Evolutionary conservation across 2,888 invertebrate species (phyloP).

Genomic region (Tipula lateralis): DNA sequence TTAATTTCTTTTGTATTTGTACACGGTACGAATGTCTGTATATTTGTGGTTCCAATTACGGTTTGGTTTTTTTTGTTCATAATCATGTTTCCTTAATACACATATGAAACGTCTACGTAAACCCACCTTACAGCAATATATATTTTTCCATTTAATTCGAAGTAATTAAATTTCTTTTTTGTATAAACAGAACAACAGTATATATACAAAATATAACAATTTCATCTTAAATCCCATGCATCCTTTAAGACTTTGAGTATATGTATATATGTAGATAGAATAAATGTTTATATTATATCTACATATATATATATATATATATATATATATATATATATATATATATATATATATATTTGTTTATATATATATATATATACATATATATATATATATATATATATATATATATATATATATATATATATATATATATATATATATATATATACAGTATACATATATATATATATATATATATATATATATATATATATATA

Average conservation of each 20-base stretch:
- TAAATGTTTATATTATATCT: too few relatives aligned
- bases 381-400: too few relatives aligned
- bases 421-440: too few relatives aligned
- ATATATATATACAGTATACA: too few relatives aligned
- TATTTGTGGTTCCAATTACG: neutral
- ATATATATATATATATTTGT: too few relatives aligned
- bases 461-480: too few relatives aligned
- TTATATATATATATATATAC: neutral
- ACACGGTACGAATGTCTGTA: neutral
- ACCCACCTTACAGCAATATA: neutral
- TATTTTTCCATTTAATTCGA: neutral
- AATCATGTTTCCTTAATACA: neutral
- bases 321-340: neutral
- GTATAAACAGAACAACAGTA: neutral
- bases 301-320: too few relatives aligned
- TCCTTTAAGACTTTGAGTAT: neutral
- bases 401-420: too few relatives aligned
- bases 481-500: too few relatives aligned
- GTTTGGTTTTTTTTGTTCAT: neutral
- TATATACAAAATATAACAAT: neutral
- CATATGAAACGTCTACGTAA: neutral
- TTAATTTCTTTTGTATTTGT: neutral
- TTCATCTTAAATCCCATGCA: neutral
- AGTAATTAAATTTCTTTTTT: neutral
- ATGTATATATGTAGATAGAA: too few relatives aligned